Evolutionary conservation across 2,113 vertebrate species (phyloP), one percentile per base, ranked within the genome.

Genomic region (Lepisosteus osseus): DNA sequence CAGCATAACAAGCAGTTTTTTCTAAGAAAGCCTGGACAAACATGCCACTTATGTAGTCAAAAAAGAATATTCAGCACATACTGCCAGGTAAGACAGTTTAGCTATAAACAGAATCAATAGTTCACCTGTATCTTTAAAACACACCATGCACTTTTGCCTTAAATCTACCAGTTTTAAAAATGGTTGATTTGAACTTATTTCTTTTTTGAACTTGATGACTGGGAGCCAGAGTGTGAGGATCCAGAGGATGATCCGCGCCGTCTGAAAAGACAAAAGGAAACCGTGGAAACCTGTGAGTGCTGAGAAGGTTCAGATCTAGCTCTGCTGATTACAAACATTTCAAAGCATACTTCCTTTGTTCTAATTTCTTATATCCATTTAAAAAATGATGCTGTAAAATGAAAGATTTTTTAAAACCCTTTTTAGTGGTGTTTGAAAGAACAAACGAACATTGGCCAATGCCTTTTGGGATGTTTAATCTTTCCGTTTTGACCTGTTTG

Each of bases 181-280:
- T 70, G 80, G 76, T 77, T 78, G 67, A 68, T 80, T 82, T 83
- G 77, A 82, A 83, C 68, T 94, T 92, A 96, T 95, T 98, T 97
- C 95, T 97, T 96, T 97, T 98, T 97, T 86, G 92, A 96, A 94
- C 95, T 96, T 83, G 96, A 92, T 4, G 79, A 80, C 79, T 90
- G 91, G 87, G 93, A 98, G 93, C 92, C 96, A 88, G 97, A 99
- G 88, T 95, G 92, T 82, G 97, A 98, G 45, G 97, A 99, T 93
- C 96, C 95, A 70, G 97, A 95, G 54, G 97, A 98, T 45, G 93
- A 94, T 85, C 88, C 91, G 82, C 94, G 85, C 88, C 89, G 84
- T 89, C 97, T 99, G 94, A 13, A 96, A 95, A 87, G 90, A 89
- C 90, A 67, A 83, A 94, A 29, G 29, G 29, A 86, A 15, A 65